Conservation (phyloP, 2,888 invertebrate species). For the Coelinius sp. region DNA sequence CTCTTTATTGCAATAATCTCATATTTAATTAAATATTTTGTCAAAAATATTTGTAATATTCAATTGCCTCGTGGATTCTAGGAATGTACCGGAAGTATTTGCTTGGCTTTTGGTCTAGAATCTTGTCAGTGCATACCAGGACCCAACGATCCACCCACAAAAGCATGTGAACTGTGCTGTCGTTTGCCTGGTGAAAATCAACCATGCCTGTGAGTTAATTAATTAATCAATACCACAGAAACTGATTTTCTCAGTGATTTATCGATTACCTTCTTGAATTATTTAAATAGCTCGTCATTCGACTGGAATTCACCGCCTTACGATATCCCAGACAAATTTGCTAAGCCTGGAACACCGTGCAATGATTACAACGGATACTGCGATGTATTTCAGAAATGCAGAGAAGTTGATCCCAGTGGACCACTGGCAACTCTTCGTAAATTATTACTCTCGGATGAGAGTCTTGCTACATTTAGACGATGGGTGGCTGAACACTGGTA, state of each 20-base stretch:
- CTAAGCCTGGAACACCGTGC: constrained; percentile 94
- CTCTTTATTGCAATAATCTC: too few species aligned
- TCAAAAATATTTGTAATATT: neutral
- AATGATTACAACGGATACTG: constrained; percentile 92
- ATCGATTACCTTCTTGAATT: neutral
- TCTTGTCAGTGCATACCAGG: constrained; percentile 94
- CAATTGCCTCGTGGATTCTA: constrained; percentile 63
- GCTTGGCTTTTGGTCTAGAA: constrained; percentile 94
- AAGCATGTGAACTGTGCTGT: constrained; percentile 95
- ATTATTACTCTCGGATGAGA: constrained; percentile 89
- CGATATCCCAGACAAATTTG: constrained; percentile 93
- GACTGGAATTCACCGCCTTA: constrained; percentile 91
- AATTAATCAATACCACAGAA: neutral
- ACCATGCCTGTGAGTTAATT: constrained; percentile 77
- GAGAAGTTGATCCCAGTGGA: constrained; percentile 94
- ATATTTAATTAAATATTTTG: too few species aligned
- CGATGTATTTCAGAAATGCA: constrained; percentile 82
- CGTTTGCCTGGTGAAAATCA: constrained; percentile 86
- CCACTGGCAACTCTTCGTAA: constrained; percentile 91
- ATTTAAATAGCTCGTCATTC: constrained; percentile 80
- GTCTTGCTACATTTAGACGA: constrained; percentile 87
- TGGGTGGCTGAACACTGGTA: constrained; percentile 95
- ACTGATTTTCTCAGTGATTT: neutral
- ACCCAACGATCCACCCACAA: constrained; percentile 84
- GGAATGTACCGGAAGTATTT: constrained; percentile 99